phyloP scores from a whole-genome alignment of 1,140 invertebrate genomes.

The Mya arenaria region DNA sequence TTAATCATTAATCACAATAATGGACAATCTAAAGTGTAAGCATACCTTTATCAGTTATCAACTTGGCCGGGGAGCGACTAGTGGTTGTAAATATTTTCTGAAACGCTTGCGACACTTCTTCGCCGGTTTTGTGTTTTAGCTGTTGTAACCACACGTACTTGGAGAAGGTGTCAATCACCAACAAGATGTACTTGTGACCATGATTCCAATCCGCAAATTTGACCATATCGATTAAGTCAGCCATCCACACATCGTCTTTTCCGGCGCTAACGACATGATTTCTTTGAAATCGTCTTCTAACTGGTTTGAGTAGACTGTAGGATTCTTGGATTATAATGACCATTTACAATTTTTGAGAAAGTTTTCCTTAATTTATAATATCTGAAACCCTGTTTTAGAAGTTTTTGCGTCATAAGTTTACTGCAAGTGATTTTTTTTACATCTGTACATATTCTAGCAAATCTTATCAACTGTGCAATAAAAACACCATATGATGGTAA shows the following conservation, averaged over 20 bases:
- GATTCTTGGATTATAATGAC: too few species aligned
- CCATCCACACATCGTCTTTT: too few species aligned
- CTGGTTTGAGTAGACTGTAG: conserved; percentile 16
- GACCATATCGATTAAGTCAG: conserved; percentile 20
- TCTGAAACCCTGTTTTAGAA: too few species aligned
- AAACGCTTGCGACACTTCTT: conserved; percentile 1
- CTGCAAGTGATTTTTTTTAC: too few species aligned
- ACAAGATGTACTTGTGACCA: not conserved
- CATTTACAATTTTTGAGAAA: too few species aligned
- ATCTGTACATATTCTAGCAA: too few species aligned
- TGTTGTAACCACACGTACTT: conserved; percentile 9
- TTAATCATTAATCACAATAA: too few species aligned
- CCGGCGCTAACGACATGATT: conserved; percentile 4
- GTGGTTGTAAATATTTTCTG: conserved; percentile 2
- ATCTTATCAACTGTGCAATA: too few species aligned
- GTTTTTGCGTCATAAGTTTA: too few species aligned
- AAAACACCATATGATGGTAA: too few species aligned
- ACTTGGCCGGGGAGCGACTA: not conserved
- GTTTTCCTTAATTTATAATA: too few species aligned
- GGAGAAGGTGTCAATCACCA: not conserved
- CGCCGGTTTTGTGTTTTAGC: conserved; percentile 11
- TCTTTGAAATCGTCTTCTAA: conserved; percentile 6
- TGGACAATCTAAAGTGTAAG: not conserved
- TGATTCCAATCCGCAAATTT: conserved; percentile 13
- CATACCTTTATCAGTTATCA: conserved; percentile 15